Percentiles rank a stretch among this genome's conserved stretches.
phyloP scores from a whole-genome alignment of 2,888 invertebrate species.

The Crocallis elinguaria region DNA sequence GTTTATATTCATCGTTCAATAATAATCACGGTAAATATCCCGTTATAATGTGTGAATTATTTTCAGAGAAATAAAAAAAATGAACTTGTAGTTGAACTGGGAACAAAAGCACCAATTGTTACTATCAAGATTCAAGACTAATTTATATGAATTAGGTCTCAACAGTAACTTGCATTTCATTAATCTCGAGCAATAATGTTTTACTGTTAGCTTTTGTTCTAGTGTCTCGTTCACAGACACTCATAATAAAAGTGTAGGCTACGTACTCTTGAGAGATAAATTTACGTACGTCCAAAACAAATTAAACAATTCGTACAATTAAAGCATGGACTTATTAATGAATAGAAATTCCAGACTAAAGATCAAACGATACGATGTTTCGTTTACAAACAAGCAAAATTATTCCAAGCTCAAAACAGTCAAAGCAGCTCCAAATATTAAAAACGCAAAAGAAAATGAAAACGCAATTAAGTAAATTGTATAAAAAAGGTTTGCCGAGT shows the following conservation, averaged over 20 bases:
- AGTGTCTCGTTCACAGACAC: background rate
- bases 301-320: background rate
- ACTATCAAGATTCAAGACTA: no score
- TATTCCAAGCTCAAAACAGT: slow-evolving; percentile 4
- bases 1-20: no score
- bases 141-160: background rate
- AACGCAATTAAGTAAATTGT: slow-evolving; percentile 48
- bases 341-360: background rate
- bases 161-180: slow-evolving; percentile 13
- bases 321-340: background rate
- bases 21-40: no score
- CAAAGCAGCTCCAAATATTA: slow-evolving; percentile 16
- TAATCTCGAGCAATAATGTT: background rate
- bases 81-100: no score
- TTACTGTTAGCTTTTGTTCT: slow-evolving; percentile 4
- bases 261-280: background rate
- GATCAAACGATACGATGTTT: slow-evolving; percentile 9
- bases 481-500: slow-evolving; percentile 51
- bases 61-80: no score
- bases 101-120: no score
- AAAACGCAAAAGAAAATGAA: slow-evolving; percentile 31
- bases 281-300: background rate
- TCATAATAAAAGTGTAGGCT: background rate
- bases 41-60: no score
- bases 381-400: slow-evolving; percentile 20